Evolutionary conservation across 1,140 invertebrate species (phyloP).

Genomic region (Tigriopus japonicus): DNA sequence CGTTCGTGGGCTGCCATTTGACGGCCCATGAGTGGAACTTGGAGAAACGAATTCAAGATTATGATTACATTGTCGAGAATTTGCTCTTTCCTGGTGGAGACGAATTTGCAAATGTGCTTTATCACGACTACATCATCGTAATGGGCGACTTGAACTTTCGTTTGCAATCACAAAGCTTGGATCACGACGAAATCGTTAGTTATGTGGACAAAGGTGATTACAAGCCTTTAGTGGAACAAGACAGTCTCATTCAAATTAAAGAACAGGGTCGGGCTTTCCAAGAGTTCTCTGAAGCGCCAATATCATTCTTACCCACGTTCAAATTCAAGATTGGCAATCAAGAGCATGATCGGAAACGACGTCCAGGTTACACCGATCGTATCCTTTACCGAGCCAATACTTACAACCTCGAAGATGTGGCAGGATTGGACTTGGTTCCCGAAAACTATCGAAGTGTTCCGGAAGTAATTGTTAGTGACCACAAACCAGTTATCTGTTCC

Average conservation of each 20-base stretch:
- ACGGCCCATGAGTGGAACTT: neutral
- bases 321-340: neutral
- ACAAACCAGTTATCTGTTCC: neutral
- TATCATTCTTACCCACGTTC: neutral
- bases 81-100: neutral
- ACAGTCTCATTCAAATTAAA: neutral
- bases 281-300: neutral
- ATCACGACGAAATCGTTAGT: neutral
- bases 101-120: neutral
- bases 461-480: neutral
- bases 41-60: neutral
- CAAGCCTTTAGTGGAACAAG: neutral
- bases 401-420: neutral
- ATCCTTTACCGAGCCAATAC: neutral
- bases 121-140: neutral
- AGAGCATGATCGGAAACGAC: neutral
- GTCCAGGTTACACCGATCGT: neutral
- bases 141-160: slow-evolving; percentile 1
- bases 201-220: neutral
- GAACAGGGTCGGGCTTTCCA: neutral
- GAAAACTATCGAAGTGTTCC: neutral
- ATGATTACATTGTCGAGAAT: neutral
- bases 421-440: neutral
- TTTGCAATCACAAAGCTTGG: neutral
- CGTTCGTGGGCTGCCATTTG: neutral